Evolutionary conservation across 2,797 vertebrate genomes (phyloP).

Genomic region (Petrocephalus schoutedeni): DNA sequence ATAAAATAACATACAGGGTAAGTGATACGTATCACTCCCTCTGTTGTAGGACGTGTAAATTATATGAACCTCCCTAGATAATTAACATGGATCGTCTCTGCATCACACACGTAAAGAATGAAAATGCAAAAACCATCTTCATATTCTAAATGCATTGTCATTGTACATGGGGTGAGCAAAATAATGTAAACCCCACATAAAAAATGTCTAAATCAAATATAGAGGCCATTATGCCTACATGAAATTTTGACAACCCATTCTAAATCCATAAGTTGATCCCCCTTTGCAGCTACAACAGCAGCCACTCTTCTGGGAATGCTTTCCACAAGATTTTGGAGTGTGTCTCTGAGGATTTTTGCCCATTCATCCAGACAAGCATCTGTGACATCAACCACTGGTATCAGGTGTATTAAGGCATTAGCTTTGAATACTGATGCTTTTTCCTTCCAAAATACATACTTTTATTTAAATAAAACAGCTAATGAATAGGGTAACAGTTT

Average conservation of each 20-base stretch:
- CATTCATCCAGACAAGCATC: background rate
- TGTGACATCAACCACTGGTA: background rate
- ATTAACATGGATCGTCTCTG: background rate
- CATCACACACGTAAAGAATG: background rate
- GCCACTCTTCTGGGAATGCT: background rate
- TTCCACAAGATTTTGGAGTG: background rate
- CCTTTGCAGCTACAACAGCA: background rate
- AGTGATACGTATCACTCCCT: background rate
- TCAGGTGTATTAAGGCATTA: background rate
- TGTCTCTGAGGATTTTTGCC: background rate
- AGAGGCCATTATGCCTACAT: no score
- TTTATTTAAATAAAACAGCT: no score
- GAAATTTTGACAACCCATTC: no score
- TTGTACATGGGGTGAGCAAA: background rate
- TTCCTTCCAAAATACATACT: no score
- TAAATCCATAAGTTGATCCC: background rate
- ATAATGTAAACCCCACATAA: background rate
- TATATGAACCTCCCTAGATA: background rate
- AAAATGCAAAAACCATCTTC: background rate
- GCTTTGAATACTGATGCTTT: no score
- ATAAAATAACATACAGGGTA: background rate
- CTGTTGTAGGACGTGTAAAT: background rate
- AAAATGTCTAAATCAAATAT: background rate
- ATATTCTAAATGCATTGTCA: background rate
- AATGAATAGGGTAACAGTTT: no score